A percentile compares a stretch with the other conserved stretches of the same genome.
Evolutionary conservation across 2,888 invertebrate genomes (phyloP).

Genomic region (Drosophila infuscata): DNA sequence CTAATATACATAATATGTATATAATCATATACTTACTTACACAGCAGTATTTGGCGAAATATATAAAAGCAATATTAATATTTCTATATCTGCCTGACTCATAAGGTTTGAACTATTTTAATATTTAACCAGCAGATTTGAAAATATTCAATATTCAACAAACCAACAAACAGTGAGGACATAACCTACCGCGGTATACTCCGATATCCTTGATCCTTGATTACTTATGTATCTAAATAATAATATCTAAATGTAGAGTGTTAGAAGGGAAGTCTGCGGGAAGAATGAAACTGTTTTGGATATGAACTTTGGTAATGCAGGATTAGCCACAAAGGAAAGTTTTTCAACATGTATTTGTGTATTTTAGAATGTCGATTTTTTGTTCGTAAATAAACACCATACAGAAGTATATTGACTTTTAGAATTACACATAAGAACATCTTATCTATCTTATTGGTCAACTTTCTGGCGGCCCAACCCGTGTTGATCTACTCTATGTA

Average conservation of each 20-base stretch:
- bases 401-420: background rate
- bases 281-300: background rate
- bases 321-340: background rate
- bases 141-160: background rate
- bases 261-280: background rate
- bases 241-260: background rate
- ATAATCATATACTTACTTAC: background rate
- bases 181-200: background rate
- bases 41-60: background rate
- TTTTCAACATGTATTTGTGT: background rate
- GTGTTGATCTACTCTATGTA: background rate
- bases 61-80: background rate
- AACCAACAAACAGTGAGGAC: background rate
- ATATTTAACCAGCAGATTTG: background rate
- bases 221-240: too few relatives aligned
- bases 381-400: background rate
- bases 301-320: background rate
- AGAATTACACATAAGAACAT: background rate
- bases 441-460: background rate
- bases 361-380: background rate
- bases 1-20: background rate
- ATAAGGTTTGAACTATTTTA: background rate
- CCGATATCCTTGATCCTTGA: too few relatives aligned
- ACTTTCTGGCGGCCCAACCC: background rate
- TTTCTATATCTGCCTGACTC: background rate